A percentile compares a stretch with the other conserved stretches of the same genome.
phyloP scores from a whole-genome alignment of 2,113 vertebrate genomes.

The Nesogale talazaci region DNA sequence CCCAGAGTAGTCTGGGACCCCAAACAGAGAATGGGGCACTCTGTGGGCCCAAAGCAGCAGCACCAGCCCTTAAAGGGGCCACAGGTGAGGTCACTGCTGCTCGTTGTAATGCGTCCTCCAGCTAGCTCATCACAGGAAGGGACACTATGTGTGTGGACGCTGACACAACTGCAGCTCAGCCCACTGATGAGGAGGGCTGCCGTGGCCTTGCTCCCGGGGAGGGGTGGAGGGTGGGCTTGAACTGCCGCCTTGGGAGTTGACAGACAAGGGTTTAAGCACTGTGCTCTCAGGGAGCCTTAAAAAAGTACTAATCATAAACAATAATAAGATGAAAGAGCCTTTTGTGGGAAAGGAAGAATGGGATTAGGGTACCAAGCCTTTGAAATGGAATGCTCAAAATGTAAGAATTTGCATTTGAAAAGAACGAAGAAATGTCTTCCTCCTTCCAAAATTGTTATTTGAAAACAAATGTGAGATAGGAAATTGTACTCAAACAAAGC shows the following conservation, averaged over 20 bases:
- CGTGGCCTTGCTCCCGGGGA: neutral
- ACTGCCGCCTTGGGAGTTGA: neutral
- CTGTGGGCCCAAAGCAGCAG: neutral
- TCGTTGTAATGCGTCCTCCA: too few relatives aligned
- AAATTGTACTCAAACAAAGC: neutral
- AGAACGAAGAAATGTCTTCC: neutral
- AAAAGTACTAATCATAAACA: neutral
- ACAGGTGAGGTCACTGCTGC: too few relatives aligned
- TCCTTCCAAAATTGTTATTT: too few relatives aligned
- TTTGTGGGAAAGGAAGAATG: neutral
- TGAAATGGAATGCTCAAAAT: conserved; percentile 16
- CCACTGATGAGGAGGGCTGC: neutral
- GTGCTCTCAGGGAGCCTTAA: neutral
- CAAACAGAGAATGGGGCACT: too few relatives aligned
- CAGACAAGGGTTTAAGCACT: neutral
- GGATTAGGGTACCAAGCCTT: neutral
- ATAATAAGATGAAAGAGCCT: neutral
- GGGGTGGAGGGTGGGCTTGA: neutral
- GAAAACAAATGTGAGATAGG: conserved; percentile 12
- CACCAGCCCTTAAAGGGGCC: too few relatives aligned
- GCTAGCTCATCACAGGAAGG: too few relatives aligned
- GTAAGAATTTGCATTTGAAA: conserved; percentile 32
- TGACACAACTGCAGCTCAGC: too few relatives aligned
- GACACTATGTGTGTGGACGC: too few relatives aligned
- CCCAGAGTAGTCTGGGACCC: neutral